A percentile compares a stretch with the other conserved stretches of the same genome.
Evolutionary conservation across 2,113 vertebrate species (phyloP).

Genomic region (Chrysochloris asiatica): DNA sequence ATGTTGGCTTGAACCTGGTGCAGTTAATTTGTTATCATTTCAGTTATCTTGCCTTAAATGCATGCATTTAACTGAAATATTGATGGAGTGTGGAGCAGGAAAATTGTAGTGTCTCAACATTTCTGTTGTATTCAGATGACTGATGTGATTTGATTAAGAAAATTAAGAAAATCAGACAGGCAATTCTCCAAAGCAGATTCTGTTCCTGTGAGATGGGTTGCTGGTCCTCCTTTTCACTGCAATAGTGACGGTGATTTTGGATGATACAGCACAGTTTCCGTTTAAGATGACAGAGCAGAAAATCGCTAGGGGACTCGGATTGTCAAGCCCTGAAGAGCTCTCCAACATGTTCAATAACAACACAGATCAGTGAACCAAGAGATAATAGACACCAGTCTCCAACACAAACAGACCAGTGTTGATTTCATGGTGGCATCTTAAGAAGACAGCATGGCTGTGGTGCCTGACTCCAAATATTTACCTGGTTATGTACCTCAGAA

Average conservation of each 20-base stretch:
- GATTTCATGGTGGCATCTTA: neutral
- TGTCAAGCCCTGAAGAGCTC: constrained; percentile 11
- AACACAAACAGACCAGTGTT: neutral
- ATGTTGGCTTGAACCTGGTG: constrained; percentile 53
- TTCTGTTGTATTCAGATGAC: constrained; percentile 59
- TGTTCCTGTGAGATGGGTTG: constrained; percentile 38
- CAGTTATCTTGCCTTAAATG: constrained; percentile 57
- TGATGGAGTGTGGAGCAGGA: neutral
- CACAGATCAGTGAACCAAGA: constrained; percentile 56
- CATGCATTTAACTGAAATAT: constrained; percentile 65
- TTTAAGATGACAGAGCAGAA: constrained; percentile 61
- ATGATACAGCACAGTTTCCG: constrained; percentile 44
- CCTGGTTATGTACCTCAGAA: neutral
- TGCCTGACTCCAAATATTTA: constrained; percentile 5
- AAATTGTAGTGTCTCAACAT: constrained; percentile 68
- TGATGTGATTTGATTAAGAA: constrained; percentile 64
- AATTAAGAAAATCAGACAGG: constrained; percentile 34
- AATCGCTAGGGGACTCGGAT: constrained; percentile 13
- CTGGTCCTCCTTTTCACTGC: constrained; percentile 54
- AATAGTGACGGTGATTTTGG: constrained; percentile 34
- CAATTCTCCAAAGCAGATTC: constrained; percentile 30
- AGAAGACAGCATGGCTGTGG: neutral
- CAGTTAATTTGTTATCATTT: constrained; percentile 74
- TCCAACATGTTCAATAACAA: constrained; percentile 51
- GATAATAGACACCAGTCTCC: neutral